phyloP scores from a whole-genome alignment of 2,113 vertebrate species.

The Odocoileus hemionus region DNA sequence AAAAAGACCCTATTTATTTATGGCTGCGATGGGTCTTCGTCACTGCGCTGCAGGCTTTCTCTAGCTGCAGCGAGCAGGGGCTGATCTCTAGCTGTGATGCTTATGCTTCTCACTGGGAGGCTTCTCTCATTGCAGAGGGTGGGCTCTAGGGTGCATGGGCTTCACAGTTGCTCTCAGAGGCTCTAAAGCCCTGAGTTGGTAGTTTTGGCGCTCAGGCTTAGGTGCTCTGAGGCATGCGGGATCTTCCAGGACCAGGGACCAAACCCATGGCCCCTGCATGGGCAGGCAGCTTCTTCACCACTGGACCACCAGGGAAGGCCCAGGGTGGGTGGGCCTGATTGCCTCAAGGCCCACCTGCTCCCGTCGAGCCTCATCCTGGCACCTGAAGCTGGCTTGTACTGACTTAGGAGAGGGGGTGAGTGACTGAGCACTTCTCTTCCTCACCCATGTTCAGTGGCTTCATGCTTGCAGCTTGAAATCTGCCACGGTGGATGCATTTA shows the following conservation, averaged over 20 bases:
- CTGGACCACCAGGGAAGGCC: background rate
- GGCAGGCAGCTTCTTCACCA: background rate
- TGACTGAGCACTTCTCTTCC: accelerated
- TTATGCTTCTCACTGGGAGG: background rate
- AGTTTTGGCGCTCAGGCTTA: background rate
- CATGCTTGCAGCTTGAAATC: background rate
- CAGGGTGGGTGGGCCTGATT: background rate
- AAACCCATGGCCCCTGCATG: accelerated
- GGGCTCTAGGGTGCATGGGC: background rate
- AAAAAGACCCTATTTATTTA: background rate
- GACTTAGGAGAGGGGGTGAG: accelerated
- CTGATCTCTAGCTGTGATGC: background rate
- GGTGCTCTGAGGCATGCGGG: background rate
- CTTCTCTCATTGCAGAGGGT: accelerated
- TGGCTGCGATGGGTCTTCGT: background rate
- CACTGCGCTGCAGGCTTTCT: background rate
- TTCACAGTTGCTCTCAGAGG: background rate
- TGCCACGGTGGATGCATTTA: background rate
- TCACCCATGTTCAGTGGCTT: background rate
- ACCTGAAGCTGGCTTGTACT: background rate
- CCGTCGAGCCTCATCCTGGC: background rate
- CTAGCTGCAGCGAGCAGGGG: background rate
- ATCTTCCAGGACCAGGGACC: background rate
- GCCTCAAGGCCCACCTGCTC: background rate
- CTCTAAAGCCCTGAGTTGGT: background rate